Percentiles rank a stretch among this genome's conserved stretches.
Evolutionary conservation across 2,113 vertebrate genomes (phyloP).

Genomic region (Isichthys henryi): DNA sequence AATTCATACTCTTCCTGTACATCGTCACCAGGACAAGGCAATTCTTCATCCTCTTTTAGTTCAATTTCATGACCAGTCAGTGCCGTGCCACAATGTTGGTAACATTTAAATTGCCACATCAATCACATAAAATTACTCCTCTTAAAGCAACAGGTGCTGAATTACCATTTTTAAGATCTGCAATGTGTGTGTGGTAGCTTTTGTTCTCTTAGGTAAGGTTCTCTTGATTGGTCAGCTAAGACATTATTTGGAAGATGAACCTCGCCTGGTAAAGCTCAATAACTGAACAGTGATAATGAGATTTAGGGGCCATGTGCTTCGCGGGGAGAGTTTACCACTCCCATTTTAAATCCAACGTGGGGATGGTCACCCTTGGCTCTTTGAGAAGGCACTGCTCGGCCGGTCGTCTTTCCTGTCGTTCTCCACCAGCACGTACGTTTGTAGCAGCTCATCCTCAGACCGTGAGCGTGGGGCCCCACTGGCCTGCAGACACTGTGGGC

Average conservation of each 20-base stretch:
- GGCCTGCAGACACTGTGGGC: not conserved
- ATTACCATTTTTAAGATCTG: not conserved
- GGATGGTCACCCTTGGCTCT: not conserved
- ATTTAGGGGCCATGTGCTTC: not conserved
- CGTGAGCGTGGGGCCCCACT: not conserved
- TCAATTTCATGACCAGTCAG: not conserved
- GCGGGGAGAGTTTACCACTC: not conserved
- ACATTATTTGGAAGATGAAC: not conserved
- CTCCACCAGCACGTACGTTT: constrained; percentile 31
- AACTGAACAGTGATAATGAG: not conserved
- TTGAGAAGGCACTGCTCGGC: not conserved
- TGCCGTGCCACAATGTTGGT: not conserved
- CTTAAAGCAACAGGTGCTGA: not conserved
- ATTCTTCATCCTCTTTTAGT: not conserved
- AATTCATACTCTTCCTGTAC: not conserved
- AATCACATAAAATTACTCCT: not conserved
- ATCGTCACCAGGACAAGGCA: not conserved
- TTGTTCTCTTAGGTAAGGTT: not conserved
- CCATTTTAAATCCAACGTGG: not conserved
- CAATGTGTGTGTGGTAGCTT: not conserved
- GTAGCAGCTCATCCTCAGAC: constrained; percentile 24
- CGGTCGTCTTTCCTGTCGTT: not conserved
- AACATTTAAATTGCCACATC: not conserved
- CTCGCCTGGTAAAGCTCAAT: not conserved
- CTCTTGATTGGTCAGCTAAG: not conserved